Evolutionary conservation across 2,113 vertebrate species (phyloP), one percentile per base, ranked within the genome.

Genomic region (Xenopus borealis): DNA sequence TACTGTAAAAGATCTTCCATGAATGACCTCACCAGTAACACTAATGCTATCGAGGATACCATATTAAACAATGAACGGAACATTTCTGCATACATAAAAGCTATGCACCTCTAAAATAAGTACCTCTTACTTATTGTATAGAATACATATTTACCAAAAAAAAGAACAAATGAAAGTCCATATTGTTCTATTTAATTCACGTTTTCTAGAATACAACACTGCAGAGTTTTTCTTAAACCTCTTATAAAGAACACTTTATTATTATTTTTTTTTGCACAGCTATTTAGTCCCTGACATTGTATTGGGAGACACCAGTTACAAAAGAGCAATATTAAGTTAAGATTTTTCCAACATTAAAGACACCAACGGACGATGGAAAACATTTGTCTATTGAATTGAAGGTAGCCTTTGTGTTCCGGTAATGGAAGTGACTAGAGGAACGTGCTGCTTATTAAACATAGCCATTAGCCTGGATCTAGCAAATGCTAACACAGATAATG

Each of bases 311-410:
- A n/a, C 16, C 17, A 7, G 17, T 14, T 6, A n/a, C 52, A 1
- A n/a, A 55, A 55, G 53, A 16, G 16, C 53, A 55, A 55, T 55
- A 55, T 55, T n/a, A 17, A 3, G 46, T 55, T 55, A 55, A 55
- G 53, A 55, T 55, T 12, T 16, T 55, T n/a, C 53, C 17, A 50
- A 8, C 53, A 55, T 55, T 55, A 55, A n/a, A 55, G 10, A 50
- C 47, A 50, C 47, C 47, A 13, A 50, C 47, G 11, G 47, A 50
- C 47, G 4, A 55, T n/a, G 17, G 53, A 16, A 55, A 55, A 55
- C 17, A 55, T 55, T 55, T 55, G 53, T 55, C 53, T n/a, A 55
- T 55, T 55, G 7, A 55, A n/a, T 55, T 55, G 53, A 55, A 55
- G 53, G 53, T 55, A 55, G 17, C 17, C 53, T n/a, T 55, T 55